A percentile compares a stretch with the other conserved stretches of the same genome.
Conservation (phyloP, 2,113 vertebrate genomes). For the Phocoena sinus region DNA sequence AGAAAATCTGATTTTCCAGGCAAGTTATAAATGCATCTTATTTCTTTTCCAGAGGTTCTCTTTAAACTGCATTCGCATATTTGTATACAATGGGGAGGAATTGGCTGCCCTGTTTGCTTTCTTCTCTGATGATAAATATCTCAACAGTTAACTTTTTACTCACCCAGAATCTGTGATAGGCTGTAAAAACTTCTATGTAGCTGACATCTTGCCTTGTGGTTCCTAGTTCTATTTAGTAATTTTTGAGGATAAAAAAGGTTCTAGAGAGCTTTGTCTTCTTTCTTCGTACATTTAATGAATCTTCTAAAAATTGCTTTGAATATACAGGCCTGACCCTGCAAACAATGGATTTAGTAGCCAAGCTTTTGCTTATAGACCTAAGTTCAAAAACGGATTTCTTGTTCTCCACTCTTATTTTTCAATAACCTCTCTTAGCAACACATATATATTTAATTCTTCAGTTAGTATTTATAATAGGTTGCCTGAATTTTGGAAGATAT, state of each 20-base stretch:
- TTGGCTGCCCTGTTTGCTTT: slow-evolving; percentile 25
- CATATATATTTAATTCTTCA: slow-evolving; percentile 4
- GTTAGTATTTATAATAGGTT: slow-evolving; percentile 18
- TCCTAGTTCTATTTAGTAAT: slow-evolving; percentile 14
- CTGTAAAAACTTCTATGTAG: slow-evolving; percentile 8
- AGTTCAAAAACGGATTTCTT: slow-evolving; percentile 4
- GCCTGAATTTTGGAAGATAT: slow-evolving; percentile 4
- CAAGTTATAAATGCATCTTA: neutral
- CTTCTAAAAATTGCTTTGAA: slow-evolving; percentile 42
- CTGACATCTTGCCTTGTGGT: slow-evolving; percentile 15
- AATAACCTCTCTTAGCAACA: slow-evolving; percentile 8
- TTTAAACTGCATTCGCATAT: slow-evolving; percentile 7
- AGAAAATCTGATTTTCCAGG: slow-evolving; percentile 32
- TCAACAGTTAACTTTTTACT: slow-evolving; percentile 52
- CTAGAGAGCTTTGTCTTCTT: neutral
- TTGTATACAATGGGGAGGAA: slow-evolving; percentile 3
- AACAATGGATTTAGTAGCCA: neutral
- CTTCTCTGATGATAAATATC: slow-evolving; percentile 2
- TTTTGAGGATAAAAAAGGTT: neutral
- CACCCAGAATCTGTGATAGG: slow-evolving; percentile 4
- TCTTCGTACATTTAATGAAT: neutral
- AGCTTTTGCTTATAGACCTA: neutral
- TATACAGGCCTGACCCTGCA: neutral
- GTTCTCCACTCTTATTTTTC: slow-evolving; percentile 16
- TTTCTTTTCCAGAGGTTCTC: slow-evolving; percentile 26